phyloP scores from a whole-genome alignment of 1,140 invertebrate species.

The Nephila pilipes region DNA sequence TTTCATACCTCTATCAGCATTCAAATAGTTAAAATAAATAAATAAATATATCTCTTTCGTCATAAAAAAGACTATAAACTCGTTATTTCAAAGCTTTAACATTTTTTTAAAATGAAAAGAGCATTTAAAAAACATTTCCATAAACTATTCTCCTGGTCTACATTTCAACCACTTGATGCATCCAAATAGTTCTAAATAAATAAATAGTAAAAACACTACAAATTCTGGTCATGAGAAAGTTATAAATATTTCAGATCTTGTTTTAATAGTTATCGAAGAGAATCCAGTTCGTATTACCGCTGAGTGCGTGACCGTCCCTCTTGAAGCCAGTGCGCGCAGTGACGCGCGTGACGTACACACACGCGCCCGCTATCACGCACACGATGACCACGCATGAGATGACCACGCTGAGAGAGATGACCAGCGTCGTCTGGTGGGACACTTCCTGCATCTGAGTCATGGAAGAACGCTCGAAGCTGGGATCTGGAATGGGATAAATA shows the following conservation, averaged over 20 bases:
- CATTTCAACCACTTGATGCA: too few relatives aligned
- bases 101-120: too few relatives aligned
- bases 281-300: background rate
- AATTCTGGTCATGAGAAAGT: background rate
- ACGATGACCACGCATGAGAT: conserved; percentile 68
- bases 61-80: too few relatives aligned
- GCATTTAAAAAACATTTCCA: too few relatives aligned
- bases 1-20: too few relatives aligned
- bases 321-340: background rate
- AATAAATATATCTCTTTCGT: too few relatives aligned
- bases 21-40: too few relatives aligned
- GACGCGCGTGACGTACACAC: conserved; percentile 61
- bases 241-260: background rate
- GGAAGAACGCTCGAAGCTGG: conserved; percentile 61
- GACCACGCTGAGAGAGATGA: conserved; percentile 63
- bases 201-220: too few relatives aligned
- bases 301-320: conserved; percentile 43
- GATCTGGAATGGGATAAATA: conserved; percentile 33
- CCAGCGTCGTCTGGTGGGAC: conserved; percentile 60
- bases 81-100: too few relatives aligned
- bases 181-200: too few relatives aligned
- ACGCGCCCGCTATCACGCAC: conserved; percentile 60
- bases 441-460: conserved; percentile 56
- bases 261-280: too few relatives aligned
- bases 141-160: too few relatives aligned